Base-by-base conservation (phyloP, 2,113 vertebrate species). In the Lophius piscatorius region DNA sequence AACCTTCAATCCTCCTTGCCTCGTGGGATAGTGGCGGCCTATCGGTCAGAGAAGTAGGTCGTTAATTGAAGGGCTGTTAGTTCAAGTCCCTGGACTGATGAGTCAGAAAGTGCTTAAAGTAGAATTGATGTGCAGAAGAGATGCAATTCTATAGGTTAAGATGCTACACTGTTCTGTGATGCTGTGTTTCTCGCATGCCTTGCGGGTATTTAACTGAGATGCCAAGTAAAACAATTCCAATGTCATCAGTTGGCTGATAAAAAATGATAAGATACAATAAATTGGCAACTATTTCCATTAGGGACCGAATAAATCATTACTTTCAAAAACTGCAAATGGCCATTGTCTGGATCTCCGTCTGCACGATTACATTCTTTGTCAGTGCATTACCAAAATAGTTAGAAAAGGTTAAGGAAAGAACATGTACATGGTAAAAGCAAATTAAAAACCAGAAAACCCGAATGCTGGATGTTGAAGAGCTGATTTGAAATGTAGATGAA, bases 61-160 rank as follows among this genome's bases (percentile, higher is more conserved):
- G 63, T 41, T 87, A 85, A 89, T 89, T 87, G 83, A 83, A 87
- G 83, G 83, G 80, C 78, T 73, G 65, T 55, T n/a, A 73, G 87
- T 89, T 89, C 81, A 87, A 84, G 81, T 87, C 83, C 77, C 77
- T 61, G 63, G 79, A 81, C 46, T 78, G 54, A 41, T 11, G 1
- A 57, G 55, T 60, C 38, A 47, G 21, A 38, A 14, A 52, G 47
- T 31, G 57, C 47, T 24, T 35, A 14, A 45, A 71, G 56, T 39
- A 31, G 23, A 21, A 60, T 33, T 41, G n/a, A 45, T 55, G 18
- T n/a, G 18, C 17, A 35, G 29, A 31, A 24, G 3, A 50, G 20
- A 26, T 5, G 28, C 17, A n/a, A 4, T 9, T 14, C 22, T 22
- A 16, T 6, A n/a, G 29, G 14, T 3, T 4, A 29, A 51, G n/a